Percentiles rank a stretch among this genome's conserved stretches.
These are phyloP conservation scores for Tiphia femorata DNA, from an alignment of 2,888 invertebrate genomes.

Conservation along the genomic window DNA sequence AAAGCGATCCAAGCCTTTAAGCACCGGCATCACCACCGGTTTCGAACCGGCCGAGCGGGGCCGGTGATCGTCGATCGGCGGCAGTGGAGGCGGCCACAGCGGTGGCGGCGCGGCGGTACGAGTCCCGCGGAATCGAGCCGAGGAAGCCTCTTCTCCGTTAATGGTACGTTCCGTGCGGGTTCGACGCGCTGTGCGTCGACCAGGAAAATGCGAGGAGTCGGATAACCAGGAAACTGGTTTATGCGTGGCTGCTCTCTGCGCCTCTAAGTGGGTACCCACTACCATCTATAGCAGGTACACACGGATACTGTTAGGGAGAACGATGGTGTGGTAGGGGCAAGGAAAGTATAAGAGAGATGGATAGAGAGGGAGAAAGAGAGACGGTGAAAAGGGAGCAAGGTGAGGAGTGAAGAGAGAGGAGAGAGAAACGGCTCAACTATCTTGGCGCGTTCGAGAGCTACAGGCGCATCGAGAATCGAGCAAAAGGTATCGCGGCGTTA, in stretches of 20 bases:
- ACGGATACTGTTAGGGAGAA: conserved; percentile 37
- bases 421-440: conserved; percentile 16
- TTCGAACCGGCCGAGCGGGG: conserved; percentile 29
- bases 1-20: conserved; percentile 36
- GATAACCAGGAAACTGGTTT: conserved; percentile 67
- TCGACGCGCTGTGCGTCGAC: conserved; percentile 56
- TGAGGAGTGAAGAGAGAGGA: background rate
- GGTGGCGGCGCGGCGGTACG: conserved; percentile 7
- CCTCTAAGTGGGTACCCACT: conserved; percentile 51
- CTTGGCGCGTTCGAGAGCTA: conserved; percentile 6
- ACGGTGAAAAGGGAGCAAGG: conserved; percentile 13
- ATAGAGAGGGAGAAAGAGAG: conserved; percentile 13
- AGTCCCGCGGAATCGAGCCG: conserved; percentile 25
- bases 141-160: conserved; percentile 54
- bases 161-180: conserved; percentile 57
- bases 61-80: conserved; percentile 30
- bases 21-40: conserved; percentile 30
- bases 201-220: conserved; percentile 60
- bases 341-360: conserved; percentile 23
- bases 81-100: conserved; percentile 4
- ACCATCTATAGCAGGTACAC: conserved; percentile 43
- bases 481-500: background rate
- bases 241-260: conserved; percentile 58
- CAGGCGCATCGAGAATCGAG: background rate
- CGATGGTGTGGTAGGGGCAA: conserved; percentile 28